phyloP scores from a whole-genome alignment of 2,113 vertebrate species.

The Corvus moneduloides region DNA sequence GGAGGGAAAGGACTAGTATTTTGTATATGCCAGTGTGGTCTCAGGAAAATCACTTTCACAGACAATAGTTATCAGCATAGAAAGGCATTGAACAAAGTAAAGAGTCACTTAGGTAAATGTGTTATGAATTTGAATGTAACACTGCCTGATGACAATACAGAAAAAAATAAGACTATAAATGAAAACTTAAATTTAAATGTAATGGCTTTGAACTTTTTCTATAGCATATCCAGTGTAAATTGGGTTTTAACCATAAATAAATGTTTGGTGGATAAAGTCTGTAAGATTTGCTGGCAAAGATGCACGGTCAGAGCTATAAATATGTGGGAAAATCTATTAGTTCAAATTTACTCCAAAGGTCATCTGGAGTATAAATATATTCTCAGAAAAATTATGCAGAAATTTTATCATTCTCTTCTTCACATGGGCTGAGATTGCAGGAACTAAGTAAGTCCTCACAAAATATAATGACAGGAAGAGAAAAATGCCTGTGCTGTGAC shows the following conservation, averaged over 20 bases:
- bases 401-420: constrained; percentile 61
- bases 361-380: constrained; percentile 54
- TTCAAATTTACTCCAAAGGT: constrained; percentile 62
- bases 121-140: not conserved
- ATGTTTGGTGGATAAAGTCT: not conserved
- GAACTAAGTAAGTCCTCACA: constrained; percentile 50
- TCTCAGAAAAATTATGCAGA: constrained; percentile 57
- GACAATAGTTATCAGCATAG: not conserved
- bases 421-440: constrained; percentile 45
- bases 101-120: not conserved
- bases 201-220: constrained; percentile 10
- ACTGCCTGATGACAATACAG: not conserved
- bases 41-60: not conserved
- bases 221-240: not conserved
- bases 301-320: constrained; percentile 26
- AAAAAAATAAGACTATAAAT: not conserved
- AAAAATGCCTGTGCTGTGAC: constrained; percentile 60
- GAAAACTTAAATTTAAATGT: not conserved
- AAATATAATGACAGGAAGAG: constrained; percentile 64
- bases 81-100: not conserved
- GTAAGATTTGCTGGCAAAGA: constrained; percentile 22
- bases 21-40: not conserved
- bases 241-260: constrained; percentile 31
- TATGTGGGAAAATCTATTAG: constrained; percentile 63
- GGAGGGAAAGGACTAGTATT: not conserved